phyloP scores from a whole-genome alignment of 2,888 invertebrate species.

The Candidula unifasciata region DNA sequence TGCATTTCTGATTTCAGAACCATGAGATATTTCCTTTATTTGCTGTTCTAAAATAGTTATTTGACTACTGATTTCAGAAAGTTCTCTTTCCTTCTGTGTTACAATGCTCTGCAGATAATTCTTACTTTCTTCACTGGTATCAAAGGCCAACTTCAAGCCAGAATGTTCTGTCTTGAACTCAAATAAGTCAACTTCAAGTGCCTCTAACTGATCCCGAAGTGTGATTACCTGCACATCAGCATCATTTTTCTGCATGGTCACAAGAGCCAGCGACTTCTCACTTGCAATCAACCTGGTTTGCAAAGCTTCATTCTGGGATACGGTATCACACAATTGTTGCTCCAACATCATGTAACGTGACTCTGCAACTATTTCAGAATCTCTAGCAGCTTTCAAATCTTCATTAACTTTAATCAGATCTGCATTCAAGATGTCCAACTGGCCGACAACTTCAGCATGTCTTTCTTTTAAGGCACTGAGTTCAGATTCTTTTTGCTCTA shows the following conservation, averaged over 20 bases:
- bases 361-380: background rate
- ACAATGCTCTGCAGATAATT: background rate
- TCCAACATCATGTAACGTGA: background rate
- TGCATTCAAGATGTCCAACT: background rate
- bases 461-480: background rate
- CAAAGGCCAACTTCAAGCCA: background rate
- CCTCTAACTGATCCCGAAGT: constrained; percentile 29
- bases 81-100: constrained; percentile 10
- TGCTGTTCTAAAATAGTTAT: constrained; percentile 1
- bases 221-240: background rate
- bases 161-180: constrained; percentile 17
- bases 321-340: background rate
- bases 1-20: background rate
- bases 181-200: constrained; percentile 15
- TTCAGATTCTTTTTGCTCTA: constrained; percentile 6
- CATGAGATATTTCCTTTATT: background rate
- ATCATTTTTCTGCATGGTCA: background rate
- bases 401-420: background rate
- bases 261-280: constrained; percentile 12
- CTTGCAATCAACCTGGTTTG: background rate
- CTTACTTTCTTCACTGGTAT: background rate
- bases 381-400: background rate
- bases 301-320: constrained; percentile 40
- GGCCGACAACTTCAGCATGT: background rate
- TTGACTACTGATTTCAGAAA: background rate